These are phyloP conservation scores for Porphyrio hochstetteri DNA, from an alignment of 2,113 vertebrate species.

Conservation along the genomic window DNA sequence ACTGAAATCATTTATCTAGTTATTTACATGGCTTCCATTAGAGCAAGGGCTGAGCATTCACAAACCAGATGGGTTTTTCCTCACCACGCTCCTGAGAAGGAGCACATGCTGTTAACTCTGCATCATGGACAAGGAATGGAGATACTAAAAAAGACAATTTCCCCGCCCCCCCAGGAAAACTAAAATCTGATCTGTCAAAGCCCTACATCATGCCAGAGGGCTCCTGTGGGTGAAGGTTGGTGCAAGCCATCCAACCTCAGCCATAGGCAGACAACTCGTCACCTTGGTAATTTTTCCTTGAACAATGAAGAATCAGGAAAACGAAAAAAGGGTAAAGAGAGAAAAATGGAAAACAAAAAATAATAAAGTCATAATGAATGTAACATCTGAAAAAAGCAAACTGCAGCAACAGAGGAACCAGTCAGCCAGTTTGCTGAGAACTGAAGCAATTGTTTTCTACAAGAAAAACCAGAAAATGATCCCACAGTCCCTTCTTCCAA, in stretches of 20 bases:
- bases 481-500: neutral
- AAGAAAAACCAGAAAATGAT: conserved; percentile 1
- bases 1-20: conserved; percentile 16
- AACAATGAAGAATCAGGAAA: neutral
- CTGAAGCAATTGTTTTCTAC: neutral
- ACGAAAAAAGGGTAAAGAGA: neutral
- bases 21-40: conserved; percentile 41
- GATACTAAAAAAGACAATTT: neutral
- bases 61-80: conserved; percentile 23
- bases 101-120: neutral
- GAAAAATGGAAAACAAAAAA: neutral
- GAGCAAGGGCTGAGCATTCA: conserved; percentile 7
- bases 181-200: neutral
- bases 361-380: neutral
- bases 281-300: neutral
- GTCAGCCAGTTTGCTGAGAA: neutral
- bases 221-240: neutral
- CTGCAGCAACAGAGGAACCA: neutral
- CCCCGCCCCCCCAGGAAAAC: neutral
- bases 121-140: neutral
- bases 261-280: neutral
- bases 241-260: accelerated
- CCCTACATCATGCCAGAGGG: neutral
- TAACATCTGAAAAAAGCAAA: neutral
- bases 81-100: neutral